Evolutionary conservation across 2,888 invertebrate genomes (phyloP).

Genomic region (Frankliniella fusca): DNA sequence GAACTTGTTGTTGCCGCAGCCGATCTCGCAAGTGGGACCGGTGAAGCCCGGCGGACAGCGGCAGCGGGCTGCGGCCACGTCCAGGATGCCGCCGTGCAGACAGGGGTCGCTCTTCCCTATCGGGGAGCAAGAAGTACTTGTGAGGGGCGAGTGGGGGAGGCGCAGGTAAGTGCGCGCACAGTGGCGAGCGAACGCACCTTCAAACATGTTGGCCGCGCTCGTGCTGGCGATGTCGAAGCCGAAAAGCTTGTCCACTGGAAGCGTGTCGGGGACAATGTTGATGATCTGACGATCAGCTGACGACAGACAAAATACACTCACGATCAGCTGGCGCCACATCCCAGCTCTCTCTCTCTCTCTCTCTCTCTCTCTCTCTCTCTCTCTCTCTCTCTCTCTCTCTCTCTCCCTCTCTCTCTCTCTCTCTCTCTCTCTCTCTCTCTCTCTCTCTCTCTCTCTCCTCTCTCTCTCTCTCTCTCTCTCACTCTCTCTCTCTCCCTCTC

Average conservation of each 20-base stretch:
- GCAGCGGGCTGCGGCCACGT: neutral
- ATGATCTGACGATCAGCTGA: neutral
- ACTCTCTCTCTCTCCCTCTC: no score
- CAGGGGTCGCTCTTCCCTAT: neutral
- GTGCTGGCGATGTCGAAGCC: conserved; percentile 6
- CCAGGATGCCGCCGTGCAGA: conserved; percentile 1
- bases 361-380: no score
- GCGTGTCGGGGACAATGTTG: neutral
- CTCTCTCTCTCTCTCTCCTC: no score
- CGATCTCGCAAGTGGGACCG: neutral
- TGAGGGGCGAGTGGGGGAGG: neutral
- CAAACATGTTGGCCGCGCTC: neutral
- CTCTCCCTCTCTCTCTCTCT: no score
- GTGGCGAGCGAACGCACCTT: neutral
- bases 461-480: no score
- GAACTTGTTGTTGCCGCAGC: conserved; percentile 13
- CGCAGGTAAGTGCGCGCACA: no score
- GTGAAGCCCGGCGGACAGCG: conserved; percentile 1
- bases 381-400: no score
- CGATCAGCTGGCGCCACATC: neutral
- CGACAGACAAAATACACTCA: neutral
- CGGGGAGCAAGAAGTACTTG: neutral
- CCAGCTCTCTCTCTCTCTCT: no score
- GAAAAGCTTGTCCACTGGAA: neutral
- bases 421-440: no score